Evolutionary conservation across 1,140 invertebrate species (phyloP), one percentile per base, ranked within the genome.

Genomic region (Ganaspis sp.): DNA sequence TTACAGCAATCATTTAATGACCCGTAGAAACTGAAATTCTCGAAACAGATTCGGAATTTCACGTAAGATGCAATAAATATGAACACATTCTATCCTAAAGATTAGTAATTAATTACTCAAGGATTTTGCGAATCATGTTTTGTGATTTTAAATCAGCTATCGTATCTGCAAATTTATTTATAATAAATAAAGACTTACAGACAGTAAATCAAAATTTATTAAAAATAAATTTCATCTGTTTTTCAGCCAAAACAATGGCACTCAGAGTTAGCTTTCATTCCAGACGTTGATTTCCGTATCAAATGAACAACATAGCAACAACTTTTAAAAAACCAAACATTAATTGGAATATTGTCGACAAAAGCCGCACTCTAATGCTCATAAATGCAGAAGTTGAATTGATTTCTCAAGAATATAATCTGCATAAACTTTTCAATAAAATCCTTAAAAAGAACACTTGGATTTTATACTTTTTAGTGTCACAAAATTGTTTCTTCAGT

Each of bases 1-100:
- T 58, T 58, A 23, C 9, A 23, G 6, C 6, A 58, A 58, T 23
- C 1, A 58, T 23, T 58, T 21, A 49, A 19, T 26, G 5, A 19
- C 45, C 21, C 21, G 53, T 64, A 15, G 1, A 64, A 29, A n/a
- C 23, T 11, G 23, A 64, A 64, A 64, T 5, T 26, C 12, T 26
- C 23, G 9, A 26, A 19, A 17, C 19, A 17, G 2, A 11, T 0
- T 64, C 54, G 23, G 23, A 64, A 64, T 64, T 64, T 64, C 11
- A 26, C 40, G 71, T n/a, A 72, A 71, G 49, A 78, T 75, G 19
- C 69, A 75, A 75, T 75, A 75, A 78, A 78, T 78, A 78, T n/a
- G 70, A 64, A 74, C 53, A 71, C 45, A 64, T 40, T 17, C 38
- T 78, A 78, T 15, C 1, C 45, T 37, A 78, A 70, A 49, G 1